Conservation (phyloP, 2,797 vertebrate species). For the Botia kubotai region DNA sequence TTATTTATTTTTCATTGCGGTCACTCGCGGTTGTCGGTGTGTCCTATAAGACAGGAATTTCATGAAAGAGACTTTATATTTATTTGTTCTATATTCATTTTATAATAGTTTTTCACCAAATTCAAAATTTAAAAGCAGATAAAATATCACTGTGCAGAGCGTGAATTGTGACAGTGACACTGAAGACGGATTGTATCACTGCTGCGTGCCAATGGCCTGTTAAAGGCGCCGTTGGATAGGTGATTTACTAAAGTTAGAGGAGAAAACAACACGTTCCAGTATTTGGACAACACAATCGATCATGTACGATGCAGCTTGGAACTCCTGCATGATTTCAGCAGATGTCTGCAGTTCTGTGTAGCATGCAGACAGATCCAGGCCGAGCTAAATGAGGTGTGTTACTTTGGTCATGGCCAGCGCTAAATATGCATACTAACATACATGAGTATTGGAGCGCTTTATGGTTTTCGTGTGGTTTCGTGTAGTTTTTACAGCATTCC, state of each 20-base stretch:
- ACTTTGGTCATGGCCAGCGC: neutral
- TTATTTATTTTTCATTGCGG: neutral
- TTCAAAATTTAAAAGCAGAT: conserved; percentile 7
- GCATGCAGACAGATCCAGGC: conserved; percentile 28
- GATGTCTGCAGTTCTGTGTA: conserved; percentile 27
- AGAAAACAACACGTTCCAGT: conserved; percentile 35
- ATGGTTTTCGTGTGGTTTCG: neutral
- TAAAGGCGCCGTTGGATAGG: conserved; percentile 39
- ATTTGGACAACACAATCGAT: conserved; percentile 49
- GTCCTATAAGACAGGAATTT: neutral
- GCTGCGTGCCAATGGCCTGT: conserved; percentile 65
- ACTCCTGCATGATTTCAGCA: conserved; percentile 22
- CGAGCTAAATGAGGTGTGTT: conserved; percentile 51
- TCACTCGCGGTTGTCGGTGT: neutral
- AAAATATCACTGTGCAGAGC: neutral
- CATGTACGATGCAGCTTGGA: conserved; percentile 17
- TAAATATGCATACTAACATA: neutral
- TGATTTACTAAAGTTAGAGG: conserved; percentile 47
- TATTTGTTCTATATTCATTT: neutral
- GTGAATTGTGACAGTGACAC: conserved; percentile 2
- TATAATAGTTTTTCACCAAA: neutral
- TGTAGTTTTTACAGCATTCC: neutral
- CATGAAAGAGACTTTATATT: neutral
- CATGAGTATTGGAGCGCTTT: neutral
- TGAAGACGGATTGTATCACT: conserved; percentile 30